phyloP scores from a whole-genome alignment of 2,797 vertebrate species.

The Salarias fasciatus region DNA sequence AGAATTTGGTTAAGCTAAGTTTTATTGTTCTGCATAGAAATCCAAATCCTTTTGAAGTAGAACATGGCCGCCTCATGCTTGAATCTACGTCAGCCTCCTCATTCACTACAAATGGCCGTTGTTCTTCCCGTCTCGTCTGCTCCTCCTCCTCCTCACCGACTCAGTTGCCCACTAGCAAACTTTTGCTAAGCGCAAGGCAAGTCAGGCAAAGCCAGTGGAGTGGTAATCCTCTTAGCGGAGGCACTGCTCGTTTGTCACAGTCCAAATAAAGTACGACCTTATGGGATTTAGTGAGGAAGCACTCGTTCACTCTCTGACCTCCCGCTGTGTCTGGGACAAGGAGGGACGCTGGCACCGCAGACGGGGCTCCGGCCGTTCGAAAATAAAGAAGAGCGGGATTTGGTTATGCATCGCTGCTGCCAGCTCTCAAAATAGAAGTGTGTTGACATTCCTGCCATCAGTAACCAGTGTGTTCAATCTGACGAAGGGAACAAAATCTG shows the following conservation, averaged over 20 bases:
- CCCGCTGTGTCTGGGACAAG: constrained; percentile 50
- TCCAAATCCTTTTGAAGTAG: no score
- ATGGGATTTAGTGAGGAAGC: constrained; percentile 83
- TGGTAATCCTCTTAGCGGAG: constrained; percentile 86
- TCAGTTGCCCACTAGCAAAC: constrained; percentile 33
- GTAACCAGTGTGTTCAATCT: not conserved
- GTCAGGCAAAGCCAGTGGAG: constrained; percentile 59
- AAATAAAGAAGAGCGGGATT: constrained; percentile 41
- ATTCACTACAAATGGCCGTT: constrained; percentile 1
- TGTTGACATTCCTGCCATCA: constrained; percentile 18
- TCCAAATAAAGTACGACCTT: constrained; percentile 87
- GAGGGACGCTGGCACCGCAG: constrained; percentile 31
- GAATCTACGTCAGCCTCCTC: no score
- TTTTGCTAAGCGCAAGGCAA: constrained; percentile 47
- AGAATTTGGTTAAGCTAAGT: no score
- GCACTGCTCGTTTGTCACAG: constrained; percentile 80
- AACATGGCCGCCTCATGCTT: no score
- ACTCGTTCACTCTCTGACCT: constrained; percentile 77
- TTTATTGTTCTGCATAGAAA: no score
- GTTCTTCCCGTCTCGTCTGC: constrained; percentile 18
- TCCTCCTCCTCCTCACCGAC: constrained; percentile 27
- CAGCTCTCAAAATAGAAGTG: constrained; percentile 43
- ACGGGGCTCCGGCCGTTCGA: constrained; percentile 12
- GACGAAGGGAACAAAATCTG: no score
- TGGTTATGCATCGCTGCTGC: constrained; percentile 23